Percentiles rank a stretch among this genome's conserved stretches.
phyloP scores from a whole-genome alignment of 2,888 invertebrate species.

The Polydesmus complanatus region DNA sequence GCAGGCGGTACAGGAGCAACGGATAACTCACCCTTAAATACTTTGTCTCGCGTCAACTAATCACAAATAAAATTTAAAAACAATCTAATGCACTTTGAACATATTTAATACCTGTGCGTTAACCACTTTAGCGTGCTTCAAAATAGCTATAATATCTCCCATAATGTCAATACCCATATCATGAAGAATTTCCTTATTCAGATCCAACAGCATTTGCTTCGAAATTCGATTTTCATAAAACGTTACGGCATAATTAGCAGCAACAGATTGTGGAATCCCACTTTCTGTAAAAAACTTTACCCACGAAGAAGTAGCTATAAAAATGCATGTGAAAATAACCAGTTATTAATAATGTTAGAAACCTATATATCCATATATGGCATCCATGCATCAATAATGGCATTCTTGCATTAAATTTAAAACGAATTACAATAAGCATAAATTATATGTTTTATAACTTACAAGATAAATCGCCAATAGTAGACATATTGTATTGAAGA shows the following conservation, averaged over 20 bases:
- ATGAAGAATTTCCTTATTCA: constrained; percentile 70
- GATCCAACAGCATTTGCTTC: constrained; percentile 67
- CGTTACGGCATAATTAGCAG: constrained; percentile 68
- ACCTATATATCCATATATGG: background rate
- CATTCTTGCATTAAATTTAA: background rate
- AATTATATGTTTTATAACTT: too few species aligned
- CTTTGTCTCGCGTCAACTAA: constrained; percentile 11
- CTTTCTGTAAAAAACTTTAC: constrained; percentile 72
- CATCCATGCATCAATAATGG: background rate
- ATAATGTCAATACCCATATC: constrained; percentile 70
- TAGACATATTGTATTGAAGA: too few species aligned
- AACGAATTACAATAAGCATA: too few species aligned
- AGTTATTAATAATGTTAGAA: background rate
- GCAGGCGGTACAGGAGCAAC: background rate
- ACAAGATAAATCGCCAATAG: background rate
- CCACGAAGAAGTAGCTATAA: constrained; percentile 45
- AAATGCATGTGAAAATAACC: background rate
- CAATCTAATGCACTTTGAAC: constrained; percentile 22
- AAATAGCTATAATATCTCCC: constrained; percentile 50
- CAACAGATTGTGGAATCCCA: constrained; percentile 63
- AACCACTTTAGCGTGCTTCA: constrained; percentile 46
- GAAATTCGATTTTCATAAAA: constrained; percentile 77
- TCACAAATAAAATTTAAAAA: constrained; percentile 26
- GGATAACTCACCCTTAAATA: background rate
- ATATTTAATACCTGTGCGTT: constrained; percentile 35